phyloP scores from a whole-genome alignment of 2,888 invertebrate species.

The Zaprionus obscuricornis region DNA sequence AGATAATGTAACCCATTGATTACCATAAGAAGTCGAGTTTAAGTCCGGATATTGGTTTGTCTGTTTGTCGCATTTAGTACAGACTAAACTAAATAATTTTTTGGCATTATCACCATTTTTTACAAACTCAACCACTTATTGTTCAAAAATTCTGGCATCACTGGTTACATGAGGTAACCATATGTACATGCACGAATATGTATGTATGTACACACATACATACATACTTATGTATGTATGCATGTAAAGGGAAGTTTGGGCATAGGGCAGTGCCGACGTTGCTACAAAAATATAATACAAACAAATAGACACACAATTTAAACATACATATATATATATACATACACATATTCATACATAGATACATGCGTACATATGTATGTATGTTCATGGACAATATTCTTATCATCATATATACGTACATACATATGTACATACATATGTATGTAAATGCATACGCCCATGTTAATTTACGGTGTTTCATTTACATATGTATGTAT shows the following conservation, averaged over 20 bases:
- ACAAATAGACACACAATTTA: slow-evolving; percentile 19
- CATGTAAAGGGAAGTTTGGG: slow-evolving; percentile 28
- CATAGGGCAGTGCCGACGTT: slow-evolving; percentile 38
- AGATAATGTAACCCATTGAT: no score
- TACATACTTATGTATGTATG: slow-evolving; percentile 13
- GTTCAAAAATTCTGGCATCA: no score
- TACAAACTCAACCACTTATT: no score
- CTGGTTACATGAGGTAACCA: no score
- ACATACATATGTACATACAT: slow-evolving; percentile 3
- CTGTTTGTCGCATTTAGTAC: no score
- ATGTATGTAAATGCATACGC: slow-evolving; percentile 4
- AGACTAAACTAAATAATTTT: no score
- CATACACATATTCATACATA: background rate
- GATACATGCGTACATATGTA: slow-evolving; percentile 2
- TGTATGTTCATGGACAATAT: slow-evolving; percentile 1
- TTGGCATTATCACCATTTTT: no score
- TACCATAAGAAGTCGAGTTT: no score
- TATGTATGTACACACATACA: background rate
- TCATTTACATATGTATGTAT: background rate
- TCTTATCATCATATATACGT: slow-evolving; percentile 1
- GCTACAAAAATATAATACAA: slow-evolving; percentile 50
- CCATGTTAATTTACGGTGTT: background rate
- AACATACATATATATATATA: slow-evolving; percentile 1
- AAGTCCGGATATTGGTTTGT: no score
- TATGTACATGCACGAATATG: no score